Evolutionary conservation across 2,888 invertebrate species (phyloP).

Genomic region (Stenotaenia linearis): DNA sequence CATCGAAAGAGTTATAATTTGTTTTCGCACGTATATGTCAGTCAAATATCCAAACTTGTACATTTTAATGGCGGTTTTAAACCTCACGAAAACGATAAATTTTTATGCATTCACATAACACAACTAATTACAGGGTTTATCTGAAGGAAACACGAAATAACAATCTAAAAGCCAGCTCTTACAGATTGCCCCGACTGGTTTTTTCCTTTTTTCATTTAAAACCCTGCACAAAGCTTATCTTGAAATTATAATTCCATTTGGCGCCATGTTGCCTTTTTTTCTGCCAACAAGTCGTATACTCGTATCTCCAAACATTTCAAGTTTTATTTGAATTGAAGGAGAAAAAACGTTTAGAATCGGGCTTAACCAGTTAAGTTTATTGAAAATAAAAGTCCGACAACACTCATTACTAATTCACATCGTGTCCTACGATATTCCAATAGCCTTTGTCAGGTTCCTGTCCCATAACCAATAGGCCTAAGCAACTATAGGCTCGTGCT

Average conservation of each 20-base stretch:
- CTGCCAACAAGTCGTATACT: too few species aligned
- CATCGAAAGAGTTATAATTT: too few species aligned
- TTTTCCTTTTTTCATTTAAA: background rate
- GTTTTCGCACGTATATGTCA: too few species aligned
- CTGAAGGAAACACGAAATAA: background rate
- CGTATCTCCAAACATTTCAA: too few species aligned
- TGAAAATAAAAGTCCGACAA: background rate
- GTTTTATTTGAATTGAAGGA: background rate
- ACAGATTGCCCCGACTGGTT: background rate
- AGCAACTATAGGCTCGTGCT: slow-evolving; percentile 14
- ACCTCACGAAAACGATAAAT: background rate
- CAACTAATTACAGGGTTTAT: background rate
- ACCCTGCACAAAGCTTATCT: background rate
- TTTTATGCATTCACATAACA: background rate
- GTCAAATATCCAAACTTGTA: background rate
- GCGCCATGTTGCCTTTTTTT: background rate
- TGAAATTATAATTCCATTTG: background rate
- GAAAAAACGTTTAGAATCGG: background rate
- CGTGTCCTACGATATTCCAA: background rate
- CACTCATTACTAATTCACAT: background rate
- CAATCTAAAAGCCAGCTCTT: background rate
- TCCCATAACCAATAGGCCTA: background rate
- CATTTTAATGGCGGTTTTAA: background rate
- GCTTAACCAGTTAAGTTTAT: background rate
- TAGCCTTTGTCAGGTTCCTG: background rate